phyloP scores from a whole-genome alignment of 2,888 invertebrate genomes.

The Eulithis testata region DNA sequence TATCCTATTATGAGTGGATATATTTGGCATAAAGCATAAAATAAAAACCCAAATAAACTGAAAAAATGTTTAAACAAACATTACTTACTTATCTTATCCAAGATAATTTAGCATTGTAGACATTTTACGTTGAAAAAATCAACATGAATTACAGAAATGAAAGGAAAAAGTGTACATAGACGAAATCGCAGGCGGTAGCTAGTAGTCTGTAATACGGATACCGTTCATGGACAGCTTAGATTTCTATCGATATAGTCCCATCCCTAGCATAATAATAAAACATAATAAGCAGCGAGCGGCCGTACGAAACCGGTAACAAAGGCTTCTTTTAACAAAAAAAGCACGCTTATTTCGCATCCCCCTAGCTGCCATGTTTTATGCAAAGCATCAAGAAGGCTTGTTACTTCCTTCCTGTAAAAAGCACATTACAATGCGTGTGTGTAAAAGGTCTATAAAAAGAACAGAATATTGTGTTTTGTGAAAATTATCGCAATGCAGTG shows the following conservation, averaged over 20 bases:
- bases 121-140: too few relatives aligned
- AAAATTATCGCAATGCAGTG: neutral
- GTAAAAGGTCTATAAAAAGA: conserved; percentile 5
- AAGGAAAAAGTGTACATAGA: too few relatives aligned
- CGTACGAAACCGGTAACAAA: conserved; percentile 35
- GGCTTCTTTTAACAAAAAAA: conserved; percentile 32
- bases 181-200: too few relatives aligned
- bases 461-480: conserved; percentile 13
- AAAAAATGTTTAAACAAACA: too few relatives aligned
- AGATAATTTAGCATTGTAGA: too few relatives aligned
- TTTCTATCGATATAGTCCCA: conserved; percentile 27
- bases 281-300: conserved; percentile 32
- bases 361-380: conserved; percentile 25
- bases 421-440: conserved; percentile 10
- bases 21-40: too few relatives aligned
- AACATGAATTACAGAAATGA: too few relatives aligned
- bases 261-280: conserved; percentile 34
- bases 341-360: conserved; percentile 35
- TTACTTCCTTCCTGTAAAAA: conserved; percentile 17
- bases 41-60: too few relatives aligned
- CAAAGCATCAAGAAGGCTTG: conserved; percentile 22
- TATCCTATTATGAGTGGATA: too few relatives aligned
- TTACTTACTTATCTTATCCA: too few relatives aligned
- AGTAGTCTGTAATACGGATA: too few relatives aligned
- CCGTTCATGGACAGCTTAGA: too few relatives aligned